Base-by-base conservation (phyloP, 2,888 invertebrate genomes). In the Acronicta aceris region DNA sequence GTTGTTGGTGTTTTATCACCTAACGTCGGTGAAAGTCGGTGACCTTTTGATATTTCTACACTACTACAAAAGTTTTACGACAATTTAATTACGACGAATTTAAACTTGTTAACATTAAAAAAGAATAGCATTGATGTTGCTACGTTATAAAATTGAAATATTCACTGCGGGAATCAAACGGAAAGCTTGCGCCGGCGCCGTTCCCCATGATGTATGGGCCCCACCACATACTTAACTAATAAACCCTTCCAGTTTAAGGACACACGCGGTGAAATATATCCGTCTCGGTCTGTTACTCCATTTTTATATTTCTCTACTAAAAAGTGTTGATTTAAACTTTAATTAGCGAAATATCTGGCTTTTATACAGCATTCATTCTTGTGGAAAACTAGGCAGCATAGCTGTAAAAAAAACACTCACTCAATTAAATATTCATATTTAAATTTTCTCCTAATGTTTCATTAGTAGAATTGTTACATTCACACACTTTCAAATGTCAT, bases 141-240 rank as follows among this genome's bases (percentile, higher is more conserved):
- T 73, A 52, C 65, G 69, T 79, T 80, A 79, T 79, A 80, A 82
- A 82, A 83, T 87, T 85, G 77, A 83, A 81, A 84, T 81, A 84
- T 83, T 87, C 85, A 81, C 83, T 68, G 82, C 85, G 84, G 86
- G 87, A 83, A 84, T 83, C 79, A 83, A 85, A 86, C 82, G 78
- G 83, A 86, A 82, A 86, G 83, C 84, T 81, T 88, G 90, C 89
- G 89, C 88, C 78, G 91, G 92, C 92, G 93, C 92, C 92, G 89
- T 73, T 79, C 69, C 59, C 79, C 82, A 84, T 93, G 92, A 93
- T 90, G 85, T 89, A 93, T 91, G 89, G 89, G 83, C 88, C 89
- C 89, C 87, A 85, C 91, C 87, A 89, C 88, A 87, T 82, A 86
- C 82, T 89, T 85, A 81, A 85, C 89, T 91, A 91, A 90, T 92